A percentile compares a stretch with the other conserved stretches of the same genome.
phyloP scores from a whole-genome alignment of 1,140 invertebrate species.

The Scaptodrosophila lebanonensis region DNA sequence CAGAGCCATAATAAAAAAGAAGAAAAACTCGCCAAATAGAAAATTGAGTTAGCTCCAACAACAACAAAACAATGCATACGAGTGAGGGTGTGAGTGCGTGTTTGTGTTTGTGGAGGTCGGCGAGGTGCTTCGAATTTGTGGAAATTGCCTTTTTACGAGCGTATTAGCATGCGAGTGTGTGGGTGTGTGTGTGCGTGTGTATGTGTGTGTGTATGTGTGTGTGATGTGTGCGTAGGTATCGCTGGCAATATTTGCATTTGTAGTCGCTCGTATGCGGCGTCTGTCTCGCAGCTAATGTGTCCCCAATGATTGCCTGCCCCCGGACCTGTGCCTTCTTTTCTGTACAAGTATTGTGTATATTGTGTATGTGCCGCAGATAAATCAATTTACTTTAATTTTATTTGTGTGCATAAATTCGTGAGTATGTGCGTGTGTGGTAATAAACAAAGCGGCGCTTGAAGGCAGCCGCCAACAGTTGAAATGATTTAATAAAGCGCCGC shows the following conservation, averaged over 20 bases:
- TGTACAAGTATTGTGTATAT: slow-evolving; percentile 5
- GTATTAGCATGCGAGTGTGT: slow-evolving; percentile 56
- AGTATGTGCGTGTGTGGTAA: slow-evolving; percentile 17
- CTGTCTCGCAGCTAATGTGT: slow-evolving; percentile 60
- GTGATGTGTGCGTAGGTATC: slow-evolving; percentile 6
- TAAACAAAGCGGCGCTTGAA: slow-evolving; percentile 34
- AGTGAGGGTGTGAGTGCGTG: slow-evolving; percentile 29
- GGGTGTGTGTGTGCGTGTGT: slow-evolving; percentile 15
- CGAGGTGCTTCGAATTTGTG: slow-evolving; percentile 58
- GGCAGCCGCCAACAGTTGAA: slow-evolving; percentile 30
- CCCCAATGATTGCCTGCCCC: slow-evolving; percentile 56
- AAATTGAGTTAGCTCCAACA: slow-evolving; percentile 64
- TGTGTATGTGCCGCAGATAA: slow-evolving; percentile 51
- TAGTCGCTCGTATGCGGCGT: slow-evolving; percentile 26
- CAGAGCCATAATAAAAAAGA: slow-evolving; percentile 33
- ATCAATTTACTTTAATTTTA: slow-evolving; percentile 73
- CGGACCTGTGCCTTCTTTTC: slow-evolving; percentile 4
- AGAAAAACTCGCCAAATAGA: slow-evolving; percentile 62
- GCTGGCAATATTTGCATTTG: slow-evolving; percentile 56
- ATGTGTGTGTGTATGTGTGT: slow-evolving; percentile 9
- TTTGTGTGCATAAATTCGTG: slow-evolving; percentile 69
- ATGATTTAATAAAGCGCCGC: slow-evolving; percentile 52
- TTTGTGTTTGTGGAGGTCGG: slow-evolving; percentile 1
- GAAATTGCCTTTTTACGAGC: slow-evolving; percentile 75
- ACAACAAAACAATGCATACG: slow-evolving; percentile 34